phyloP scores from a whole-genome alignment of 2,113 vertebrate genomes.

The Myrmecophaga tridactyla region DNA sequence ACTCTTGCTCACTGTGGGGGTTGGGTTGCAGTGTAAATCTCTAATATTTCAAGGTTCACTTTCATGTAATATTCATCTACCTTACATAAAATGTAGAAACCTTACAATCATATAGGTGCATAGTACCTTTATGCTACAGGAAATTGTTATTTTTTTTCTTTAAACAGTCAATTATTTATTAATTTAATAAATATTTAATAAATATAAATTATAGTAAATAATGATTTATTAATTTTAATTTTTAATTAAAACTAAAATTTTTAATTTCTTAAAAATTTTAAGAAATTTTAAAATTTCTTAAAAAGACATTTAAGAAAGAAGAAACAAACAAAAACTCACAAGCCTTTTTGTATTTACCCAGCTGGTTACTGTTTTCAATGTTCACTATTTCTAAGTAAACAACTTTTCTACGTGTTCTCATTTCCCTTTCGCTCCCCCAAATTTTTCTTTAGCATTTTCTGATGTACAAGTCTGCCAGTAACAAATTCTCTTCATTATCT shows the following conservation, averaged over 20 bases:
- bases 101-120: background rate
- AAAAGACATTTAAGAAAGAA: background rate
- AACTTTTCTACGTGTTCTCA: background rate
- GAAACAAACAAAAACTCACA: background rate
- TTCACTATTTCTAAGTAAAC: background rate
- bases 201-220: too few species aligned
- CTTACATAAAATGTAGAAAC: background rate
- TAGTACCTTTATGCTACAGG: background rate
- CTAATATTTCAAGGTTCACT: background rate
- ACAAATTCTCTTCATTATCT: background rate
- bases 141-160: background rate
- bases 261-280: too few species aligned
- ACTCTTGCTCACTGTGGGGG: background rate
- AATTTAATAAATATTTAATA: too few species aligned
- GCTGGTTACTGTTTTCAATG: background rate
- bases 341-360: background rate
- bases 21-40: background rate
- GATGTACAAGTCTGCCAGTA: background rate
- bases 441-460: background rate
- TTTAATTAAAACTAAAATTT: too few species aligned
- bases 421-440: background rate
- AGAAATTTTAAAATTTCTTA: too few species aligned
- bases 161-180: background rate
- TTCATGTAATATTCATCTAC: background rate
- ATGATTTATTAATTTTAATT: too few species aligned